Base-by-base conservation (phyloP, 1,140 invertebrate species). In the Apis laboriosa region DNA sequence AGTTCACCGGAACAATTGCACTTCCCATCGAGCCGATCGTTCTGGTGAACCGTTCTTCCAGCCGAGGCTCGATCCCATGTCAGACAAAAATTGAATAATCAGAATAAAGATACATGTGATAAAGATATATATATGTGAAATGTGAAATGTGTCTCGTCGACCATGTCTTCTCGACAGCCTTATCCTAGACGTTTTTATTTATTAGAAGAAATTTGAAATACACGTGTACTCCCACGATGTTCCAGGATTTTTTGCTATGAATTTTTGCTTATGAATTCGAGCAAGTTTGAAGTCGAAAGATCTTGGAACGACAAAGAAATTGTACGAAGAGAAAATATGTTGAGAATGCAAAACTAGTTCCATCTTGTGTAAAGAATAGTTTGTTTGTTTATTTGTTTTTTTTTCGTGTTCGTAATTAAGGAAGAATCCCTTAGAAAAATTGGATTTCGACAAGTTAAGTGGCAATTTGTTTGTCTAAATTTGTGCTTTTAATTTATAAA, bases 1-100 rank as follows among this genome's bases (percentile, higher is more conserved):
- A 78, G 89, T 68, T 90, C 90, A 13, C 89, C 92, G 82, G 91
- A 91, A 55, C 80, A 85, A 73, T 90, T 79, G 34, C 34, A 76
- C 43, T 84, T 67, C n/a, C 9, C 83, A 24, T 75, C 85, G 24
- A n/a, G 2, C 15, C 58, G 49, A 51, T 56, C 51, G 24, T 84
- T 73, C 49, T 8, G 61, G 58, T 51, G 70, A 43, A 63, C 66
- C 67, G 13, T 64, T 83, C 43, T 1, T 67, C 19, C 63, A 24
- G 73, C 24, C 17, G 63, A 75, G 58, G 21, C 21, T 11, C 58
- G 51, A 80, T 11, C 8, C 13, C 51, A 7, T 11, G 43, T 28
- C 4, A 9, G 21, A 72, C 19, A 28, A 55, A 12, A 5, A n/a
- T 19, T 72, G 12, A 49, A 17, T 43, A 19, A 70, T 56, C 9